These are phyloP conservation scores for Anolis sagrei DNA, from an alignment of 2,113 vertebrate species.

Conservation along the genomic window DNA sequence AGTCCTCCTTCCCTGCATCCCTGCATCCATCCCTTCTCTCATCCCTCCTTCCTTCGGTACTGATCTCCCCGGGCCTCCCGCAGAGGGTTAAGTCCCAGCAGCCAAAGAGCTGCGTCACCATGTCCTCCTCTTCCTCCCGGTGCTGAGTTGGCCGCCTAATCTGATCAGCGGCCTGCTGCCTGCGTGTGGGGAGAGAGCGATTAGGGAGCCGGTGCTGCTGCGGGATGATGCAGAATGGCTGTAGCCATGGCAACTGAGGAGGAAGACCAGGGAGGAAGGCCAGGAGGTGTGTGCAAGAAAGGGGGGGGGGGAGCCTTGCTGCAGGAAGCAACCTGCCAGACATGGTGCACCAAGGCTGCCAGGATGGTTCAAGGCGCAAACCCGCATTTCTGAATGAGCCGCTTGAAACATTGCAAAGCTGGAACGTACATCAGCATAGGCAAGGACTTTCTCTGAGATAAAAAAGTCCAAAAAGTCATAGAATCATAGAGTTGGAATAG, in stretches of 20 bases:
- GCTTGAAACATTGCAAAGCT: not conserved
- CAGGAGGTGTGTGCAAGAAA: too few species aligned
- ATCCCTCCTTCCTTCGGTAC: not conserved
- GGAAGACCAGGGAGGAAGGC: not conserved
- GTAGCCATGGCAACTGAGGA: conserved; percentile 24
- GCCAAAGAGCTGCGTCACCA: conserved; percentile 11
- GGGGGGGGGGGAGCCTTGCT: too few species aligned
- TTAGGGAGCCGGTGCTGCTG: not conserved
- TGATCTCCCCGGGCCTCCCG: not conserved
- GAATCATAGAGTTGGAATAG: too few species aligned
- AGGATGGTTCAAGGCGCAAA: too few species aligned
- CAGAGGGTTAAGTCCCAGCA: conserved; percentile 27
- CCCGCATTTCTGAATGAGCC: too few species aligned
- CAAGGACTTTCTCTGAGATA: not conserved
- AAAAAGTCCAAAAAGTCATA: too few species aligned
- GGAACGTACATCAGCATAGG: too few species aligned
- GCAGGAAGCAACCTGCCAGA: not conserved
- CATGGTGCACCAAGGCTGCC: not conserved
- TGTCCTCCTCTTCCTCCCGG: not conserved
- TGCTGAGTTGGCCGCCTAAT: conserved; percentile 5
- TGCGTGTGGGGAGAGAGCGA: not conserved
- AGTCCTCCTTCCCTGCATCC: too few species aligned
- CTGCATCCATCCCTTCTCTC: too few species aligned
- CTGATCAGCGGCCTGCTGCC: conserved; percentile 10
- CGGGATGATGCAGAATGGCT: conserved; percentile 19